phyloP scores from a whole-genome alignment of 2,888 invertebrate genomes.

The Tholera decimalis region DNA sequence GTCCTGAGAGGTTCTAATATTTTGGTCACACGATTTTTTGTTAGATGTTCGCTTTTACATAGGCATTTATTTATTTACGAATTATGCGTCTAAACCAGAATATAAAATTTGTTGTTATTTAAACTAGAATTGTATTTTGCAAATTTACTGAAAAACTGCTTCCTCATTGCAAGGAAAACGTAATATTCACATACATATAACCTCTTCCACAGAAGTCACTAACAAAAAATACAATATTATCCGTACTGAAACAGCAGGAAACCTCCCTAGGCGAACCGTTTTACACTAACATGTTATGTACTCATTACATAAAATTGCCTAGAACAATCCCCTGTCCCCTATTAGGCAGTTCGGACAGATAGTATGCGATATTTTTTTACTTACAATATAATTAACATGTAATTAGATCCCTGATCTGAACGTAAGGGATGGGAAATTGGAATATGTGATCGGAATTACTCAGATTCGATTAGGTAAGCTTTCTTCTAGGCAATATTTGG shows the following conservation, averaged over 20 bases:
- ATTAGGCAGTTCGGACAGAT: slow-evolving; percentile 35
- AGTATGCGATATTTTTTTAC: slow-evolving; percentile 52
- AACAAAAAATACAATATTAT: slow-evolving; percentile 22
- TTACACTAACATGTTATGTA: slow-evolving; percentile 32
- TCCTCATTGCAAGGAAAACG: neutral
- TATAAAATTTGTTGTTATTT: neutral
- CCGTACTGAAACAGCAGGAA: slow-evolving; percentile 24
- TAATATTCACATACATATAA: neutral
- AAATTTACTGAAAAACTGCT: neutral
- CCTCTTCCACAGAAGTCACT: neutral
- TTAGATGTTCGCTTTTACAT: no score
- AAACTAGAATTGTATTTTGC: neutral
- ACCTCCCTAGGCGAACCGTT: slow-evolving; percentile 29
- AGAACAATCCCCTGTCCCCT: slow-evolving; percentile 28
- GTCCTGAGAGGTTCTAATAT: no score
- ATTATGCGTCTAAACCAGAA: neutral
- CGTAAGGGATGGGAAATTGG: slow-evolving; percentile 48
- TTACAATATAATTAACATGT: slow-evolving; percentile 51
- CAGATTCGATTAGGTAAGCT: slow-evolving; percentile 25
- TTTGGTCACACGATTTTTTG: no score
- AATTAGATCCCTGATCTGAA: slow-evolving; percentile 49
- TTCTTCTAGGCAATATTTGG: slow-evolving; percentile 1
- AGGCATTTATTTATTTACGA: no score
- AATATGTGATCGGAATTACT: slow-evolving; percentile 50
- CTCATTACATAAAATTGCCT: slow-evolving; percentile 52